Conservation (phyloP, 2,888 invertebrate genomes). For the Monoplex corrugatus region DNA sequence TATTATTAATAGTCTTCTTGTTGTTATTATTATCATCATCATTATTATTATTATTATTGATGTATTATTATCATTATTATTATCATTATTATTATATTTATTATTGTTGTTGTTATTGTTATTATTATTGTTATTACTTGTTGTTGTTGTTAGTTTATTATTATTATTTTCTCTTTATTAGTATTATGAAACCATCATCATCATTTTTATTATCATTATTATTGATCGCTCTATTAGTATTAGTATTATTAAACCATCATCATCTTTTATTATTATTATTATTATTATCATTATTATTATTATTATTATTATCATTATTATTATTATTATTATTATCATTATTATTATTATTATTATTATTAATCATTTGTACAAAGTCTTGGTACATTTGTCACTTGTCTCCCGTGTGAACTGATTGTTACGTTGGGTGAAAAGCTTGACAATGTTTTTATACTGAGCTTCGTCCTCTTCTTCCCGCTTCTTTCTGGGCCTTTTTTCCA, state of each 20-base stretch:
- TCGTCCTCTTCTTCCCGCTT: not conserved
- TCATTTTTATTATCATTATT: not conserved
- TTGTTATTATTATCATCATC: too few species aligned
- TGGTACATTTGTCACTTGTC: too few species aligned
- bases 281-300: slow-evolving; percentile 37
- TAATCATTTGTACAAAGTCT: not conserved
- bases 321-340: not conserved
- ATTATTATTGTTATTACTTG: not conserved
- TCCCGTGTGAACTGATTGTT: not conserved
- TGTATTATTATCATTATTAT: not conserved
- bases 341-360: not conserved
- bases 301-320: slow-evolving; percentile 42
- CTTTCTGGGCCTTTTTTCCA: not conserved
- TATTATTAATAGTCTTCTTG: too few species aligned
- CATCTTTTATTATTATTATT: not conserved
- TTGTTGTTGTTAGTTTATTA: too few species aligned
- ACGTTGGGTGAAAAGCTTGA: not conserved
- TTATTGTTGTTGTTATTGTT: not conserved
- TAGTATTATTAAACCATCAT: slow-evolving; percentile 36
- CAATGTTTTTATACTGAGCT: not conserved
- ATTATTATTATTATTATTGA: too few species aligned
- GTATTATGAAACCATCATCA: too few species aligned
- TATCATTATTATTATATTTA: not conserved
- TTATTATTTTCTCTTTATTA: too few species aligned
- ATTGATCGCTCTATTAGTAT: not conserved